Base-by-base conservation (phyloP, 2,113 vertebrate species). In the Cyprinodon tularosa region DNA sequence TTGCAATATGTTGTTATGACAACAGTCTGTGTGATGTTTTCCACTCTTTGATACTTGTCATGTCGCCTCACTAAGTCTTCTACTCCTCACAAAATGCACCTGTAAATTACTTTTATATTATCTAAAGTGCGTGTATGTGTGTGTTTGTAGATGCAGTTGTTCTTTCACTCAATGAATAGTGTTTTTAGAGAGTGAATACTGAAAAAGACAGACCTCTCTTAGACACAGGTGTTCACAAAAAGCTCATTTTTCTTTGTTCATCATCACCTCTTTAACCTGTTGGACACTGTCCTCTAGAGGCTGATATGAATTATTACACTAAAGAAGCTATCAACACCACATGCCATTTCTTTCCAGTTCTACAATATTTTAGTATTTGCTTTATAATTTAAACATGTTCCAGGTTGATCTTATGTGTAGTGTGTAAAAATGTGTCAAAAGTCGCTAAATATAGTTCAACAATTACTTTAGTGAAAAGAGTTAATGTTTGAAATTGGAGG, bases 1-100 rank as follows among this genome's bases (percentile, higher is more conserved):
- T 85, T 82, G 90, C 90, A 92, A 92, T 92, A 93, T 93, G 92
- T 93, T 93, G 92, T 92, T 93, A 90, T 93, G 92, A 93, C 91
- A 93, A 92, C 91, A 92, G 90, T 90, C 90, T 92, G 91, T 90
- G 86, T 82, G 80, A 86, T 92, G 85, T 89, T 89, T 89, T 82
- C 80, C 80, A 85, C 80, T 86, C 88, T 91, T 89, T 88, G 87
- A 90, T 90, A 88, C 78, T 88, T 87, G 87, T 92, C 91, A 88
- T 83, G 86, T 68, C 75, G 67, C 73, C 68, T 87, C 77, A 44
- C 29, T 74, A 40, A 83, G 45, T 80, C 75, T 65, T 78, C 47
- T 42, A 44, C 69, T 81, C 72, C 66, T 59, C 68, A 72, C 76
- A 70, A 78, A 74, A 86, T 65, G 1, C 37, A 76, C 80, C 61